A percentile compares a stretch with the other conserved stretches of the same genome.
Evolutionary conservation across 2,113 vertebrate species (phyloP).

Genomic region (Regulus satrapa): DNA sequence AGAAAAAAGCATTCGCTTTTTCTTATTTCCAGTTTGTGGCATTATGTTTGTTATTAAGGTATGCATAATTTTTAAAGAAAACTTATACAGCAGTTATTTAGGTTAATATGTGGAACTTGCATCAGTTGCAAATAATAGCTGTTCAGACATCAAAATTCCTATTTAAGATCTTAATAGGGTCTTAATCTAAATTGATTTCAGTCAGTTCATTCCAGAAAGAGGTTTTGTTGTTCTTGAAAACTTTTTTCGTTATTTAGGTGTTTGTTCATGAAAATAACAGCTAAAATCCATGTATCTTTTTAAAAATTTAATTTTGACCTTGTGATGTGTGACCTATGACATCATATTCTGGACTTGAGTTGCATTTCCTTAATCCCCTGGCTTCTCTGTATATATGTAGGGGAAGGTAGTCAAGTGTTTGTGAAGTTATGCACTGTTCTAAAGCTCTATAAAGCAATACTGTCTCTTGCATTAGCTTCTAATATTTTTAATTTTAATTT

Average conservation of each 20-base stretch:
- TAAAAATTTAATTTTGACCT: background rate
- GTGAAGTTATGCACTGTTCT: background rate
- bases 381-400: background rate
- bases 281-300: background rate
- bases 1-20: background rate
- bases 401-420: background rate
- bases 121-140: background rate
- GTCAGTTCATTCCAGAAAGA: background rate
- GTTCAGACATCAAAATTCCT: background rate
- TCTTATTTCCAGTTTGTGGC: background rate
- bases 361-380: background rate
- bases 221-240: background rate
- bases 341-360: background rate
- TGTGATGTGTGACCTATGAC: no score
- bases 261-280: background rate
- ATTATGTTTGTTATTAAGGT: background rate
- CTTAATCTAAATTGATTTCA: background rate
- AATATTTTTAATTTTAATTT: background rate
- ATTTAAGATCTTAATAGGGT: background rate
- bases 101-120: background rate
- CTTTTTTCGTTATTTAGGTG: background rate
- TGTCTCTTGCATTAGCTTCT: background rate
- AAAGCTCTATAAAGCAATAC: background rate
- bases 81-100: background rate
- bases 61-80: background rate